phyloP scores from a whole-genome alignment of 2,888 invertebrate species.

The Standfussiana lucernea region DNA sequence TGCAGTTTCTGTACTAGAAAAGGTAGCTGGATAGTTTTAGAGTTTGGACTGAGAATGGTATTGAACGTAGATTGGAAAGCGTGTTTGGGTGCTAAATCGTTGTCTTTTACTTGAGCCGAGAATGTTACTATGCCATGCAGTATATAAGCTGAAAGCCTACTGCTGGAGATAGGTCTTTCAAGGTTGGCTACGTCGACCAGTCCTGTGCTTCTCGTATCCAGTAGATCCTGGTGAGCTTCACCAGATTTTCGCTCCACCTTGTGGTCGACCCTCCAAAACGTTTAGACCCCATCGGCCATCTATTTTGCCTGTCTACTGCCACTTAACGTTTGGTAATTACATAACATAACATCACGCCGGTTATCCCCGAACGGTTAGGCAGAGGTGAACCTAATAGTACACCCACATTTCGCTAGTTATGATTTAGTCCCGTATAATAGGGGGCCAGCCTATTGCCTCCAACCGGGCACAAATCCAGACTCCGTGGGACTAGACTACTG shows the following conservation, averaged over 20 bases:
- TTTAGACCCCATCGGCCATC: not conserved
- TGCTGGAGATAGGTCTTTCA: not conserved
- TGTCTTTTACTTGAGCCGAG: not conserved
- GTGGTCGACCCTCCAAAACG: not conserved
- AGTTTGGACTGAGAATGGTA: constrained; percentile 13
- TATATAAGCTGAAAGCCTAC: not conserved
- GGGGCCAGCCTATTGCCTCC: not conserved
- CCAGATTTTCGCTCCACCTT: not conserved
- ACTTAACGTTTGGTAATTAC: not conserved
- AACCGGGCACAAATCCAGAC: not conserved
- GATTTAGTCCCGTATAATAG: not conserved
- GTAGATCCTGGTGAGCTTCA: too few relatives aligned
- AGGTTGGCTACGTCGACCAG: too few relatives aligned
- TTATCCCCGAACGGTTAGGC: not conserved
- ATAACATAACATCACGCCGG: not conserved
- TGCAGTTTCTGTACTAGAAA: constrained; percentile 29
- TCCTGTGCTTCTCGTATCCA: too few relatives aligned
- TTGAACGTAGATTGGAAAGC: not conserved
- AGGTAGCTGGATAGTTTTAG: constrained; percentile 15
- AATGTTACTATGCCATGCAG: not conserved
- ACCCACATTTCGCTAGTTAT: not conserved
- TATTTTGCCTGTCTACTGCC: not conserved
- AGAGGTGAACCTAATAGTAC: not conserved
- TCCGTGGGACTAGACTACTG: not conserved
- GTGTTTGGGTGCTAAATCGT: not conserved